Base-by-base conservation (phyloP, 2,888 invertebrate species). In the Agrilus cyanescens region DNA sequence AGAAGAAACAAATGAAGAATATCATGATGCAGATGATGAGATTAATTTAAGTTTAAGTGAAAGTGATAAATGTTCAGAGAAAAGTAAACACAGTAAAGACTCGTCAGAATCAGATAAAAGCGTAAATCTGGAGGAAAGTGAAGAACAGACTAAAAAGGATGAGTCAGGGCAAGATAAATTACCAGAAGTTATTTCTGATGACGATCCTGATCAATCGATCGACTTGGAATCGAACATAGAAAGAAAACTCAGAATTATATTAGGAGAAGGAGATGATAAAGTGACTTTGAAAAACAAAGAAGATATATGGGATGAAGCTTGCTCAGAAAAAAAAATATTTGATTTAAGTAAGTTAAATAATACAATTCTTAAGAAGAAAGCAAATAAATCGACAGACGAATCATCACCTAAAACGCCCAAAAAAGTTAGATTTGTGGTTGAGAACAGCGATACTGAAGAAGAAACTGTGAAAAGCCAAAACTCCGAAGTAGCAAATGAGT, bases 1-100 rank as follows among this genome's bases (percentile, higher is more conserved):
- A 14, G 25, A 16, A 38, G 38, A 37, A 10, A 35, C 36, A 39
- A 31, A 46, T 38, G 40, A 25, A 18, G 32, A 15, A 32, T 12
- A 15, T 12, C 31, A 32, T 8, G 30, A 33, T 36, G 35, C 30
- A 18, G 13, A 25, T 18, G 32, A 41, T 29, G 25, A 35, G n/a
- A 33, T 13, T 7, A 12, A 14, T 18, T 16, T 13, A 36, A 29
- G 5, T n/a, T 33, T 29, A 31, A 43, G 20, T 37, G 42, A 38
- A 34, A 34, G 8, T 36, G 16, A 38, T 1, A 20, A 38, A 29
- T 4, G 12, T 10, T 34, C 38, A 10, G 36, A 32, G 6, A 31
- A 16, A 10, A 18, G 29, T 10, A 33, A 29, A 15, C 5, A 15
- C 1, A 33, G 16, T 31, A 18, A 14, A 33, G 12, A 31, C 7